Base-by-base conservation (phyloP, 64 coral and sea anemone genomes). In the Catalaphyllia jardinei region DNA sequence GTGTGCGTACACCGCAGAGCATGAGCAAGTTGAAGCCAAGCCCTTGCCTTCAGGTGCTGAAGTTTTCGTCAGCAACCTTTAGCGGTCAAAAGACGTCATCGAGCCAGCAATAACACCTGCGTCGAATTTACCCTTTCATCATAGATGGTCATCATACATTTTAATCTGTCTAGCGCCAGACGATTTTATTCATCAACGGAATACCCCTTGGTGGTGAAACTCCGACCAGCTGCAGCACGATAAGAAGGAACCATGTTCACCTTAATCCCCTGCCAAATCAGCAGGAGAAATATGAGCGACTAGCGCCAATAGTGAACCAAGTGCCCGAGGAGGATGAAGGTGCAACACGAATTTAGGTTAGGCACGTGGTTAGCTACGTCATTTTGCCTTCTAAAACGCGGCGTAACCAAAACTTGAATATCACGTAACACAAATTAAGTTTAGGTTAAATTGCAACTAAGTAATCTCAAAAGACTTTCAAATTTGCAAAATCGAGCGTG, bases 191-290 rank as follows among this genome's bases (percentile, higher is more conserved):
- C n/a, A n/a, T n/a, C n/a, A n/a, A n/a, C n/a, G n/a, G n/a, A n/a
- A n/a, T n/a, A n/a, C n/a, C n/a, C n/a, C n/a, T n/a, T n/a, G n/a
- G n/a, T n/a, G 62, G 71, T 67, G 25, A 86, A 35, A 86, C 82
- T 19, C 30, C 82, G 22, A 86, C n/a, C 38, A 71, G n/a, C 33
- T 35, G 33, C n/a, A n/a, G 82, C 62, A 65, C 67, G 30, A 86
- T 86, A 22, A 69, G 38, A 86, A 63, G 62, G 3, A 86, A 86
- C 67, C 82, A 2, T 62, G 60, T 67, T 28, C 63, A 86, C 24
- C 67, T 69, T 39, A 71, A 38, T 31, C 62, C 82, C 42, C 60
- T 71, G 33, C 82, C 60, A 86, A 20, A 86, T 25, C 60, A 65
- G 42, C 31, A 10, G 31, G 11, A 29, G 30, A 4, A 63, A 24